Base-by-base conservation (phyloP, 2,797 vertebrate species). In the Diplodus puntazzo region DNA sequence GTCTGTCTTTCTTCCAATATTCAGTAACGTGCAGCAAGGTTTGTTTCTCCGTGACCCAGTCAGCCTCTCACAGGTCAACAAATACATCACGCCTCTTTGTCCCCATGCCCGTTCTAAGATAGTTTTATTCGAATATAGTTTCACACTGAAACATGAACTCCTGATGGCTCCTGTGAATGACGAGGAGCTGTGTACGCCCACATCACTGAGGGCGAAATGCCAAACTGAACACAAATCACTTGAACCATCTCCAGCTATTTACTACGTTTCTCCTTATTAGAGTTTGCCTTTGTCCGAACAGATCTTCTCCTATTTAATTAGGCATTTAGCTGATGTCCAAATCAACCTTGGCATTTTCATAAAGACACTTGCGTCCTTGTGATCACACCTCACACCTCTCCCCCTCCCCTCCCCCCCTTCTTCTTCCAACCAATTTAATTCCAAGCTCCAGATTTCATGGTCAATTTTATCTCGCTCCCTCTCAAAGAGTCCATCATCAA, bases 391-490 rank as follows among this genome's bases (percentile, higher is more conserved):
- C 74, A n/a, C 87, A 92, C 92, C 91, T 89, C 85, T 77, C 78
- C 86, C 7, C 34, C 30, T 34, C 34, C 34, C 34, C 34, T 2
- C 86, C 85, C 42, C 52, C 63, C 48, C 82, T 83, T 62, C 77
- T 91, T 88, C 90, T 93, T 94, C 93, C 87, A 91, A 86, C 86
- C 93, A 94, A 95, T 96, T 96, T 94, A 94, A 95, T 94, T 95
- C 93, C 88, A 75, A 92, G 91, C 92, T 87, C 80, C 92, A 89
- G 93, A 95, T 96, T 96, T 96, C 95, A 96, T 91, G 95, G 95
- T 95, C 94, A 96, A 94, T 95, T 95, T 95, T 95, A 95, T 95
- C 95, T 93, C 89, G 73, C 88, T 92, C 89, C 85, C 87, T 88
- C 91, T 95, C 88, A 94, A 95, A 92, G 93, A 94, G 92, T 90